phyloP scores from a whole-genome alignment of 2,797 vertebrate genomes.

The Phoebastria nigripes region DNA sequence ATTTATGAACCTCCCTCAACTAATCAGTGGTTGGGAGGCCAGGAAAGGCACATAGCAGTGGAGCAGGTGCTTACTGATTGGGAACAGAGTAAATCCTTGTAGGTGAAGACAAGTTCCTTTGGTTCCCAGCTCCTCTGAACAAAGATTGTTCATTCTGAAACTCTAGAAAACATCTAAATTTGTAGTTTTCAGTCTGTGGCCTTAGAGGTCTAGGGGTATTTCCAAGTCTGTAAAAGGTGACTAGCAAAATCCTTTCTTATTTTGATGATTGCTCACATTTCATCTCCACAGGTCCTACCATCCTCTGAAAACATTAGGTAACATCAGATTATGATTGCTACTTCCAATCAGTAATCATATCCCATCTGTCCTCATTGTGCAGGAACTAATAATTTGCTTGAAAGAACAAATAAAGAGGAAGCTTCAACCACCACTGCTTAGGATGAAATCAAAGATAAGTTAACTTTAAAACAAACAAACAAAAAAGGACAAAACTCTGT shows the following conservation, averaged over 20 bases:
- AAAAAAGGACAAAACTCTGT: background rate
- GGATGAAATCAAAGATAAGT: background rate
- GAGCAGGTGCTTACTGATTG: background rate
- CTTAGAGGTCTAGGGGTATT: background rate
- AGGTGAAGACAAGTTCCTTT: background rate
- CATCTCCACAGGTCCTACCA: background rate
- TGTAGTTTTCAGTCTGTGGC: background rate
- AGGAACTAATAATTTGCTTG: background rate
- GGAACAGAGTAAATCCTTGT: background rate
- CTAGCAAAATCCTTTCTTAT: background rate
- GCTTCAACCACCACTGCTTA: background rate
- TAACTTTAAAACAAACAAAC: background rate
- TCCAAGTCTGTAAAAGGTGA: background rate
- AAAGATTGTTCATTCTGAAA: background rate
- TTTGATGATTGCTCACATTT: background rate
- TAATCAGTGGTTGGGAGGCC: background rate
- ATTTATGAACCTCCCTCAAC: background rate
- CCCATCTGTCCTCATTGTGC: background rate
- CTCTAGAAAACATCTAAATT: background rate
- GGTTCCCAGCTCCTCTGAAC: background rate
- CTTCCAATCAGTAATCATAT: background rate
- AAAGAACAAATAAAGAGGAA: background rate
- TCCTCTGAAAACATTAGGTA: background rate
- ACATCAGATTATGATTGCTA: background rate
- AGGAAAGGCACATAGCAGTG: background rate